Evolutionary conservation across 1,140 invertebrate species (phyloP), one percentile per base, ranked within the genome.

Genomic region (Aphaenogaster floridana): DNA sequence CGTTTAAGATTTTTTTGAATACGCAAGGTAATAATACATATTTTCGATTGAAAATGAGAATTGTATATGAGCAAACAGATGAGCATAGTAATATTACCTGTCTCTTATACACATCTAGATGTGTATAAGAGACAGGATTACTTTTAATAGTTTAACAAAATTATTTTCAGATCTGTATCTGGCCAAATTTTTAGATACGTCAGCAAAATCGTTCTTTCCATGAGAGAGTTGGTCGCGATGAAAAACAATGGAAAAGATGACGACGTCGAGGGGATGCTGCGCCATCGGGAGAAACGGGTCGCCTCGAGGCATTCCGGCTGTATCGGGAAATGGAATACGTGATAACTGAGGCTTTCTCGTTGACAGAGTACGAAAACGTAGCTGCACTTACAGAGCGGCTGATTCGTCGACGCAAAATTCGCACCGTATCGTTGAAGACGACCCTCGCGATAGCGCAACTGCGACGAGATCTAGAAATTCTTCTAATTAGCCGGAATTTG

Each of bases 311-410:
- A 79, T 89, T 89, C 57, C 74, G 45, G 66, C 42, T 88, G 68
- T 90, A 90, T 88, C 77, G 64, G 85, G 89, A 86, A 90, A 90
- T 88, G 89, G 90, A 91, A 90, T 90, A 91, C 86, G 81, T 86
- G 86, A 91, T 90, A 90, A 59, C 71, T 87, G 78, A 90, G 48
- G 15, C 36, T 57, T 79, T 64, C 15, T 9, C 61, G 21, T 86
- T 68, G 59, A 79, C 36, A 28, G 36, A 52, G 3, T 78, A 77
- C 61, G 59, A 66, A 89, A 72, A 68, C 15, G 17, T 54, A 39
- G 48, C 42, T 61, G 45, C 42, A 13, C 42, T 6, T 48, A 71
- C 21, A 54, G 6, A 66, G 21, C 39, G 45, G 36, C 21, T 9
- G 50, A 71, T 34, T 81, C 17, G 42, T n/a, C 59, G 59, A 78